These are phyloP conservation scores for Zaprionus gabonicus DNA, from an alignment of 1,140 invertebrate species.

Conservation along the genomic window DNA sequence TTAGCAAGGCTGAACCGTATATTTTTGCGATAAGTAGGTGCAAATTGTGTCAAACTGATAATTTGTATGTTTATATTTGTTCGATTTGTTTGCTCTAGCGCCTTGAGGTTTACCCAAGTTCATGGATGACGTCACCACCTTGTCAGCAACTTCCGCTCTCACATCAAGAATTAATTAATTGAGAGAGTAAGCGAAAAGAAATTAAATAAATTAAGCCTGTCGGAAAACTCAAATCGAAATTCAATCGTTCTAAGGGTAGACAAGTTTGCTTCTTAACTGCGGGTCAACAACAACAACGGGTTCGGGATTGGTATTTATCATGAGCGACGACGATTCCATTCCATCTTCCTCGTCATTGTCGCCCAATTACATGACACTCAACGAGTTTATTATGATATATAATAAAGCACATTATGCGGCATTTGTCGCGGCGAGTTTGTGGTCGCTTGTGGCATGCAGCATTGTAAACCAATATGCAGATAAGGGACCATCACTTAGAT, in stretches of 20 bases:
- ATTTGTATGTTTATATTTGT: conserved; percentile 42
- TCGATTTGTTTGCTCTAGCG: conserved; percentile 31
- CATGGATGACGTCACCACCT: conserved; percentile 32
- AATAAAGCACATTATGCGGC: conserved; percentile 32
- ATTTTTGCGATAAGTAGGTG: conserved; percentile 59
- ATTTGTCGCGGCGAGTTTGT: conserved; percentile 20
- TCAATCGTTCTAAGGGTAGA: conserved; percentile 34
- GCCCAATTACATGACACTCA: conserved; percentile 63
- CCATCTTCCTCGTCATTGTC: conserved; percentile 47
- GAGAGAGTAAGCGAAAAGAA: conserved; percentile 60
- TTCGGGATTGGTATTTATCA: background rate
- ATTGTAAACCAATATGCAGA: conserved; percentile 72
- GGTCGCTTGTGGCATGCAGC: conserved; percentile 22
- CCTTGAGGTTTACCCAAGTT: conserved; percentile 36
- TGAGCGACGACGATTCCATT: background rate
- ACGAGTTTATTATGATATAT: conserved; percentile 45
- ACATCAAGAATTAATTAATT: conserved; percentile 57
- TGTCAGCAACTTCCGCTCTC: conserved; percentile 25
- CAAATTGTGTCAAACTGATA: conserved; percentile 73
- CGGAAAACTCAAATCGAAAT: conserved; percentile 42
- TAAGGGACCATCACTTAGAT: conserved; percentile 73
- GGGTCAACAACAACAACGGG: conserved; percentile 57
- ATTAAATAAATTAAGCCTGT: conserved; percentile 72
- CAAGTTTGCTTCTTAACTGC: conserved; percentile 48
- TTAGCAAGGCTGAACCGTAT: background rate